Evolutionary conservation across 2,797 vertebrate species (phyloP), one percentile per base, ranked within the genome.

Genomic region (Enoplosus armatus): DNA sequence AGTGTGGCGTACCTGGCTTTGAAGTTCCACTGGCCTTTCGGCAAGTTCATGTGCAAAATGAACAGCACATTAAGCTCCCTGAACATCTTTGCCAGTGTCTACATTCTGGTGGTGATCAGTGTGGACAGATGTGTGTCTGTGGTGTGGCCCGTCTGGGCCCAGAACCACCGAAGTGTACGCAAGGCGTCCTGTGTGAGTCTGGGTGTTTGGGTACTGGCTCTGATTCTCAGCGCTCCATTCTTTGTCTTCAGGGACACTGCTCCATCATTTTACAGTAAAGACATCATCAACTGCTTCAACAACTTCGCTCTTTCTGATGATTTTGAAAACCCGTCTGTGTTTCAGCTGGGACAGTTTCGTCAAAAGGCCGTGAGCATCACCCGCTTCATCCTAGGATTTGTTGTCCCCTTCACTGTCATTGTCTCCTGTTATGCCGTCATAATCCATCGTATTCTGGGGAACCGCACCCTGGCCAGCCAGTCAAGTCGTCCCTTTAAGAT

Each of bases 81-180:
- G 47, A 97, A 97, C 89, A 96, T 97, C 94, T 97, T 96, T 8
- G 95, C 96, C 78, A 97, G 97, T 0, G 96, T 97, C 66, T 97
- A 96, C 92, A 95, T 97, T 47, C 88, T 97, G 86, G 95, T 92
- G 0, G 93, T 96, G 83, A 97, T 97, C 91, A 97, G 97, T 71
- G 72, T 96, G 29, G 97, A 97, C 79, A 95, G 97, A 55, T 97
- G 94, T 0, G 27, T 97, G 61, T 96, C 96, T 0, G 96, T 97
- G 75, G 94, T 96, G 24, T 92, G 88, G 76, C 96, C 97, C 0
- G 79, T 98, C 65, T 98, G 97, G 96, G 94, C 95, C 14, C 96
- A 96, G 89, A 98, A 97, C 90, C 91, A 88, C 85, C 85, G 96
- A 31, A 97, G 87, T 31, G 93, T 95, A 0, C 88, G 91, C 5